Evolutionary conservation across 1,140 invertebrate species (phyloP), one percentile per base, ranked within the genome.

Genomic region (Belonocnema kinseyi): DNA sequence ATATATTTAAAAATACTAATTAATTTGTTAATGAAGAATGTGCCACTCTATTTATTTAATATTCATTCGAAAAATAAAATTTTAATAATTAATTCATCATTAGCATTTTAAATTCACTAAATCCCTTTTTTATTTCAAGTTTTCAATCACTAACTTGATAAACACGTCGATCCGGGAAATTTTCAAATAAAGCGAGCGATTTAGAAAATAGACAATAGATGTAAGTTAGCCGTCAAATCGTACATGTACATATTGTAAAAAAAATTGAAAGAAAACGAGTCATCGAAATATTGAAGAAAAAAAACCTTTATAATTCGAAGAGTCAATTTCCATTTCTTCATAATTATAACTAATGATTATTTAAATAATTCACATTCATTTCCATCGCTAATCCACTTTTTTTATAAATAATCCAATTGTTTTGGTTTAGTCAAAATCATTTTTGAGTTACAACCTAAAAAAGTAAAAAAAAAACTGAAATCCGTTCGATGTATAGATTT

Each of bases 181-280:
- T 46, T 66, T 46, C 26, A 12, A 13, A 66, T 26, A 3, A 66
- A 40, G 16, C 6, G 14, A 66, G 8, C 2, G 14, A 2, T 66
- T 66, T 66, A 66, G 61, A 66, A 66, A 66, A 14, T 40, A 66
- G 61, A 66, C 26, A 66, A 66, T 46, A 40, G 26, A 40, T 66
- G 61, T 66, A 66, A 66, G 46, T 46, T 66, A 66, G 26, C 7
- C 14, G 40, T 66, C 61, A 46, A 3, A 66, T 66, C 40, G 61
- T 66, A 66, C 33, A 66, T 66, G 61, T 66, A 66, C 33, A 66
- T 66, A 66, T 66, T 66, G 61, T 66, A 66, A 46, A 66, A 66
- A 66, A 66, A 16, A 66, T 66, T 40, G 61, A 66, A 26, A 66
- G 10, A 40, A 66, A 40, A 40, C 26, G 21, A 66, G 26, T 66